Evolutionary conservation across 2,113 vertebrate species (phyloP), one percentile per base, ranked within the genome.

Genomic region (Sebastes fasciatus): DNA sequence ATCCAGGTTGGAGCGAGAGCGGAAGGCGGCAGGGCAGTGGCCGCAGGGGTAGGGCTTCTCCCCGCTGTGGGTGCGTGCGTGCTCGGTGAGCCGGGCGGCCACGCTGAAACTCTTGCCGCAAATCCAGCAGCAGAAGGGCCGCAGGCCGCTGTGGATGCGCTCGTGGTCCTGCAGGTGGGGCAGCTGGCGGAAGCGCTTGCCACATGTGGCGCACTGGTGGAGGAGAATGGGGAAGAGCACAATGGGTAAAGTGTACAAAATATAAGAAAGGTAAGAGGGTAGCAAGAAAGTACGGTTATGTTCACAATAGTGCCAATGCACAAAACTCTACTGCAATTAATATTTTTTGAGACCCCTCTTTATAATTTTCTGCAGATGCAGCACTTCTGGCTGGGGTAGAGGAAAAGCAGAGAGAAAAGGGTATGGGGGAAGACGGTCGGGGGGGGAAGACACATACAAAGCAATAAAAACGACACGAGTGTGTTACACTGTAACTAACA

Each of bases 121-220:
- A 45, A 96, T 94, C 96, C 95, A 95, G 92, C 96, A 96, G 71
- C 93, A 94, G 85, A 96, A 96, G 1, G 96, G 96, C 0, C 95
- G 93, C 89, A 93, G 77, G 1, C 95, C 96, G 1, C 93, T 94
- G 90, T 96, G 96, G 89, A 96, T 96, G 26, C 96, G 95, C 93
- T 96, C 95, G 4, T 96, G 96, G 85, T 96, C 96, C 91, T 95
- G 95, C 74, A 96, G 92, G 71, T 96, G 96, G 21, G 96, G 96
- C 60, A 96, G 92, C 89, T 96, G 96, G 61, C 96, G 94, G 88
- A 96, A 96, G 57, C 95, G 91, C 87, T 96, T 96, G 34, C 94
- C 92, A 71, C 96, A 96, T 1, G 91, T 90, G 73, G 86, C 1
- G 77, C 96, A 96, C 96, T 96, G 82, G 43, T 26, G 76, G 62